Conservation (phyloP, 2,888 invertebrate species). For the Andrena haemorrhoa region DNA sequence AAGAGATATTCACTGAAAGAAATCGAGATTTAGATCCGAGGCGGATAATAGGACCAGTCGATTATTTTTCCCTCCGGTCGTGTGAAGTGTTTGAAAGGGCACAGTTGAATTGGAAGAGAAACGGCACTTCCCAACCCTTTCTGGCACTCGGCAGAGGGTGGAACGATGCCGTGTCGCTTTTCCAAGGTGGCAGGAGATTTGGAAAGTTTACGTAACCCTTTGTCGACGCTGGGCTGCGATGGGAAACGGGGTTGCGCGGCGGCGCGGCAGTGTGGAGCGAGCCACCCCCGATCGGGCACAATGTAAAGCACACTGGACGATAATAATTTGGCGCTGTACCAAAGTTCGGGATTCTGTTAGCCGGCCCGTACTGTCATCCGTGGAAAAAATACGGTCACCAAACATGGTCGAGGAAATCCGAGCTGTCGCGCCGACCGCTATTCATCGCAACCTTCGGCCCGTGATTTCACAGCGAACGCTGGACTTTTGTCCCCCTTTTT, state of each 20-base stretch:
- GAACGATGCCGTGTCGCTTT: not conserved
- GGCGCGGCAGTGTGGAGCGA: conserved; percentile 31
- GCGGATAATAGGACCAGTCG: too few relatives aligned
- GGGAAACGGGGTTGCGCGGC: conserved; percentile 65
- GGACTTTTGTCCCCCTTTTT: conserved; percentile 45
- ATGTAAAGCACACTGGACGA: conserved; percentile 72
- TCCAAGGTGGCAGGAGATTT: conserved; percentile 46
- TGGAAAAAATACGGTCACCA: conserved; percentile 76
- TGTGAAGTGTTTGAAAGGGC: too few relatives aligned
- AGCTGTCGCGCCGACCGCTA: conserved; percentile 52
- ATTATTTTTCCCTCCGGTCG: too few relatives aligned
- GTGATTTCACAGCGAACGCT: conserved; percentile 21
- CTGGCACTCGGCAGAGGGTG: conserved; percentile 3
- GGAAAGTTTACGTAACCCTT: conserved; percentile 67
- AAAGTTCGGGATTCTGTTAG: conserved; percentile 79
- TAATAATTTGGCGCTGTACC: conserved; percentile 79
- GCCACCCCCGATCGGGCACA: conserved; percentile 64
- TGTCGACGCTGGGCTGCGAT: conserved; percentile 37
- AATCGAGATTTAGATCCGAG: too few relatives aligned
- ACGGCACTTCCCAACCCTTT: not conserved
- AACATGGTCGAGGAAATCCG: conserved; percentile 71
- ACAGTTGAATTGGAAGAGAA: not conserved
- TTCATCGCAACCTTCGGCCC: conserved; percentile 61
- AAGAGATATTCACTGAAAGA: too few relatives aligned
- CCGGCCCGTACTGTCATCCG: conserved; percentile 70